These are phyloP conservation scores for Oncorhynchus tshawytscha DNA, from an alignment of 2,113 vertebrate species.

Conservation along the genomic window DNA sequence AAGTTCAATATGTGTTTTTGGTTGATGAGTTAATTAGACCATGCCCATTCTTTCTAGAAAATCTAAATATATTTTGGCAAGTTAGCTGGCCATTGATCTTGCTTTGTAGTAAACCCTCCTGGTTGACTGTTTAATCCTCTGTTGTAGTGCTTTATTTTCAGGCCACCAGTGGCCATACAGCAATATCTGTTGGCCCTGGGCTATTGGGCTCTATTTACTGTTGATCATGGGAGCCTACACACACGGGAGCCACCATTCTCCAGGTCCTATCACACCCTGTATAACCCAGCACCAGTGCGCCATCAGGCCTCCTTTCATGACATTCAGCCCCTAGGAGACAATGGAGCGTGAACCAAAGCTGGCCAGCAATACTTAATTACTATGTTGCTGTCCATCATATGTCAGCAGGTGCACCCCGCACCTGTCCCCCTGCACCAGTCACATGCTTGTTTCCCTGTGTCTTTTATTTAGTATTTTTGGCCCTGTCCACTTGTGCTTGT, in stretches of 20 bases:
- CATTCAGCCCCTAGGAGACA: constrained; percentile 1
- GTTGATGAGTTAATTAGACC: too few relatives aligned
- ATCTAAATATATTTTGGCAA: too few relatives aligned
- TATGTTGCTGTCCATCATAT: constrained; percentile 32
- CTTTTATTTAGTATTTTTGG: constrained; percentile 28
- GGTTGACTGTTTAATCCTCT: background rate
- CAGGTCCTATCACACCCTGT: background rate
- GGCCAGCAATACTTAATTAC: constrained; percentile 21
- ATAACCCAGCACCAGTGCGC: background rate
- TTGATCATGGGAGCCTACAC: background rate
- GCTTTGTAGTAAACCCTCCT: too few relatives aligned
- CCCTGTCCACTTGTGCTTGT: constrained; percentile 13
- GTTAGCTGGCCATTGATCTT: too few relatives aligned
- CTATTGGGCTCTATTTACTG: background rate
- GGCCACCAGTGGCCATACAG: background rate
- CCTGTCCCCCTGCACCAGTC: constrained; percentile 22
- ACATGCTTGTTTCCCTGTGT: constrained; percentile 2
- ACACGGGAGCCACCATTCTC: background rate
- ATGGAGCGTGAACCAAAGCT: constrained; percentile 13
- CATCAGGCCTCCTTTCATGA: constrained; percentile 4
- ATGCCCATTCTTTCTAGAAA: too few relatives aligned
- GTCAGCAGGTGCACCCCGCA: constrained; percentile 24
- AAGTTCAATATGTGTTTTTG: too few relatives aligned
- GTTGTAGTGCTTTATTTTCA: background rate
- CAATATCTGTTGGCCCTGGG: background rate